Evolutionary conservation across 2,888 invertebrate genomes (phyloP), one percentile per base, ranked within the genome.

Genomic region (Slavum lentiscoides): DNA sequence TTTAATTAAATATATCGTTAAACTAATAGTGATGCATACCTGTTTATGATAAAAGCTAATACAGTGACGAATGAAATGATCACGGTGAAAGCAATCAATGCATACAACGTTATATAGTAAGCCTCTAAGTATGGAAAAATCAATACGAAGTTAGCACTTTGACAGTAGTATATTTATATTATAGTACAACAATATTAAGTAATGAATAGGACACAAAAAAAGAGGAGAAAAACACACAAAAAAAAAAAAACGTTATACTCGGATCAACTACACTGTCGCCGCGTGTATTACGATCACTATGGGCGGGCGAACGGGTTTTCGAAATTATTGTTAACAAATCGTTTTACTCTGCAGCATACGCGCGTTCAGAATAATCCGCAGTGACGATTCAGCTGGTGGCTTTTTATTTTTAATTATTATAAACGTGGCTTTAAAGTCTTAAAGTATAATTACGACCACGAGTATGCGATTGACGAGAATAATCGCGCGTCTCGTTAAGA

Each of bases 91-190:
- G 77, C 77, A 13, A 80, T 80, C 62, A 70, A 58, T 13, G 77
- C 77, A 23, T 80, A 80, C 39, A 80, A n/a, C 21, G 70, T 80
- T 21, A 76, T 67, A 53, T 77, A 73, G 69, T 76, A 77, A 66
- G 59, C 53, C 39, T 68, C 76, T 66, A 19, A 61, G 59, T 73
- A 61, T 21, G 70, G 13, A 58, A 11, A 70, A 39, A 70, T 70
- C 39, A 58, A 58, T 37, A 70, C 17, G 11, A 53, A 53, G 23
- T 68, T 30, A 68, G 30, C 11, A 30, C 17, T 9, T 19, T 69
- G 55, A 61, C 23, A 7, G 11, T n/a, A n/a, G n/a, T n/a, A n/a
- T n/a, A n/a, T 61, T 23, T 61, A 4, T 23, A 61, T 4, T 23
- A 13, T 23, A 61, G 4, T 23, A 23, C 23, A 21, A 30, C 4